Evolutionary conservation across 2,797 vertebrate species (phyloP).

Genomic region (Platyrinchus mystaceus): DNA sequence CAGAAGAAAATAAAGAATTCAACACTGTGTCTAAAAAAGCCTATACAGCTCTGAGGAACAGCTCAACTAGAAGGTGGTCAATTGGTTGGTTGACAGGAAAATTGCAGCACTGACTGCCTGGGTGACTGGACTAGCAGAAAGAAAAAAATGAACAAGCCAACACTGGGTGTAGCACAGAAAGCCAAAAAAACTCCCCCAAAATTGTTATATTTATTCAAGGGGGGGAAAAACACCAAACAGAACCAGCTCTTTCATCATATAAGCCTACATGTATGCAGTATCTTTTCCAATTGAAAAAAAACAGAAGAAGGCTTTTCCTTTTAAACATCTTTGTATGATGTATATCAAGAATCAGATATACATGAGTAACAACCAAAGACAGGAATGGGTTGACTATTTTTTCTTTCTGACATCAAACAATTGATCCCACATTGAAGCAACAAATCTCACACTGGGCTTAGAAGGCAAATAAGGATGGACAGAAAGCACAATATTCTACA

Average conservation of each 20-base stretch:
- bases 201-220: background rate
- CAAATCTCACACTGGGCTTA: background rate
- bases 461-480: background rate
- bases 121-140: background rate
- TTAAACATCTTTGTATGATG: background rate
- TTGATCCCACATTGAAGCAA: background rate
- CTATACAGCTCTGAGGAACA: background rate
- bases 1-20: constrained; percentile 11
- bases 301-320: background rate
- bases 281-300: background rate
- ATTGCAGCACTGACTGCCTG: background rate
- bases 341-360: background rate
- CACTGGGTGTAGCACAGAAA: background rate
- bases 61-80: background rate
- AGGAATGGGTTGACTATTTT: background rate
- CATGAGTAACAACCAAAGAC: background rate
- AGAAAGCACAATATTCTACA: background rate
- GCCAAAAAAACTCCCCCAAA: no score
- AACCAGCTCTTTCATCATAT: background rate
- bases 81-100: background rate
- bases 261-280: background rate
- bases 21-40: background rate
- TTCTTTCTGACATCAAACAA: background rate
- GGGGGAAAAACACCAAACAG: accelerated
- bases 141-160: background rate